Base-by-base conservation (phyloP, 1,140 invertebrate genomes). In the Leguminivora glycinivorella region DNA sequence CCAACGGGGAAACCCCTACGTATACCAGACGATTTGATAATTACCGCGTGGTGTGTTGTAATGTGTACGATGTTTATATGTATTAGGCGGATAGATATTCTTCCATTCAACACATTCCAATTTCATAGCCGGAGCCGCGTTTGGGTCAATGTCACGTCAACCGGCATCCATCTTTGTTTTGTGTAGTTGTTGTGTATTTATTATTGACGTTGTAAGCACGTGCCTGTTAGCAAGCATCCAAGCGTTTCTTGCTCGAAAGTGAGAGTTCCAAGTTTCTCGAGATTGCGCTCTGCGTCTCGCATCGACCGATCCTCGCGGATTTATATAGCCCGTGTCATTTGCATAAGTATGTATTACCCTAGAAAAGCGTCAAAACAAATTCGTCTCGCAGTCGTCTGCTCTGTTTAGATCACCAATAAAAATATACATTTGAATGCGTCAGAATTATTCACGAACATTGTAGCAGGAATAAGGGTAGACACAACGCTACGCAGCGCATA, bases 1-100 rank as follows among this genome's bases (percentile, higher is more conserved):
- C 87, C 87, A 89, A 86, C 76, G 79, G 87, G 85, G 83, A 82
- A 87, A 79, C 83, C 87, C 87, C 83, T 63, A 75, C 77, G 81
- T 83, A 82, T 80, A 81, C 83, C 81, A 88, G 87, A 89, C 87
- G 82, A 83, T 86, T 81, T 78, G 84, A 87, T 88, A 84, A 87
- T 87, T 85, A 83, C 81, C 82, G 76, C 80, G 76, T 85, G 83
- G 75, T 72, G 71, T 76, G 58, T 47, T 66, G 60, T 69, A 75
- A 38, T 71, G 72, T 75, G 69, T 75, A 76, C 73, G 58, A 72
- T 77, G 76, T 84, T 73, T 75, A 71, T 80, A 76, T 75, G 29
- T 63, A 63, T 63, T 63, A 63, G 58, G 34, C 58, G 25, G 58
- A 29, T 63, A 63, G 58, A 63, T 75, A 69, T 72, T 76, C 69